Evolutionary conservation across 2,113 vertebrate species (phyloP).

Genomic region (Cepphus grylle): DNA sequence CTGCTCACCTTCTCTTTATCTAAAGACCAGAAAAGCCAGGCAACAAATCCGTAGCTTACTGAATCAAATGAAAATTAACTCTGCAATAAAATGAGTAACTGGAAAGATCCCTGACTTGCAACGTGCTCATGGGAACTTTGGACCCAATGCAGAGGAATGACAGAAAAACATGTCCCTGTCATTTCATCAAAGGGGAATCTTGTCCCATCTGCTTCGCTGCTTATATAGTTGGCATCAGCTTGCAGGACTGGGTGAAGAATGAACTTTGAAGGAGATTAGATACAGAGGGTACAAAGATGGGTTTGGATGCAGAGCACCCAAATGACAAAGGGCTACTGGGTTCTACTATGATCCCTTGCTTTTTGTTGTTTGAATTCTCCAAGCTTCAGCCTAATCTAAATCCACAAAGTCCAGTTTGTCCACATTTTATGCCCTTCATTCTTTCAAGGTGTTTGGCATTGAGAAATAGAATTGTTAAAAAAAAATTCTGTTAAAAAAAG

Average conservation of each 20-base stretch:
- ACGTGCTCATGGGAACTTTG: background rate
- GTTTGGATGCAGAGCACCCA: background rate
- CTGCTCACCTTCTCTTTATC: background rate
- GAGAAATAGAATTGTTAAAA: background rate
- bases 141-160: background rate
- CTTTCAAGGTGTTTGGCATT: background rate
- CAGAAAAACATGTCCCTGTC: background rate
- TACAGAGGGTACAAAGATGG: background rate
- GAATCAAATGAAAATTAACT: background rate
- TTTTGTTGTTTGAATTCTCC: background rate
- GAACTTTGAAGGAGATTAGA: background rate
- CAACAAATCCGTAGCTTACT: background rate
- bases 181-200: background rate
- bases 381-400: background rate
- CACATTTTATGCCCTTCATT: background rate
- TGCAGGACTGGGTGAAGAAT: background rate
- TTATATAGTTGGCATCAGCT: background rate
- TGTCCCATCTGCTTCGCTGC: background rate
- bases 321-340: background rate
- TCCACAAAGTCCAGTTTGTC: background rate
- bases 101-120: background rate
- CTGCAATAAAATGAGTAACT: background rate
- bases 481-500: background rate
- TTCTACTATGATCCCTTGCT: background rate
- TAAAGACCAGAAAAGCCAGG: background rate